Conservation (phyloP, 2,888 invertebrate species). For the Strigamia transsilvanica region DNA sequence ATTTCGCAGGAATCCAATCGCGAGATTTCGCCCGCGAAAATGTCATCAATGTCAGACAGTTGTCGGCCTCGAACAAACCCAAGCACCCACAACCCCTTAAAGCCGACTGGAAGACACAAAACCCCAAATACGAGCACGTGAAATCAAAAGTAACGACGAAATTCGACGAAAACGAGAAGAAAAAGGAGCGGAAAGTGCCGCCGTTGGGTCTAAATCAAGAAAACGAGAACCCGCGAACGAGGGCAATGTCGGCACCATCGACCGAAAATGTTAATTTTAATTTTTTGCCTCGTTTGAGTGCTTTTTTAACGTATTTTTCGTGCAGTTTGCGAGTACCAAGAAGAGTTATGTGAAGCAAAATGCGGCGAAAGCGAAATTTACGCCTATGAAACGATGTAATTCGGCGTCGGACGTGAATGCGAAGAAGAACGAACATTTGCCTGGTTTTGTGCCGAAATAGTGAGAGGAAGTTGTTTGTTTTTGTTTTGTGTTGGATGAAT, state of each 20-base stretch:
- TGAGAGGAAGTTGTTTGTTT: background rate
- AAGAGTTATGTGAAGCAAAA: background rate
- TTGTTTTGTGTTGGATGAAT: background rate
- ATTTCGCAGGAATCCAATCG: background rate
- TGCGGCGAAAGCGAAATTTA: background rate
- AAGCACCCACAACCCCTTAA: background rate
- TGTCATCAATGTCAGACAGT: background rate
- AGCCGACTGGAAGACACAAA: background rate
- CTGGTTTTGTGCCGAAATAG: constrained; percentile 28
- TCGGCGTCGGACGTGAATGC: background rate
- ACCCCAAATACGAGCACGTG: background rate
- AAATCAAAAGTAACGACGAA: background rate
- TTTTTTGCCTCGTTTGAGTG: background rate
- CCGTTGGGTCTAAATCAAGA: background rate
- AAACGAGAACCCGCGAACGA: background rate
- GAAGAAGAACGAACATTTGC: background rate
- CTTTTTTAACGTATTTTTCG: too few species aligned
- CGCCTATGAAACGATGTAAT: background rate
- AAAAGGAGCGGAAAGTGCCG: background rate
- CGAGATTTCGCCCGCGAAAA: background rate
- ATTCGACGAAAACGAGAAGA: too few species aligned
- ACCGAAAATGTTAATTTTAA: too few species aligned
- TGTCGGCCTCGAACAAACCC: background rate
- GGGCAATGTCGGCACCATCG: background rate
- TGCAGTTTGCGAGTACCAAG: background rate